These are phyloP conservation scores for Vanacampus margaritifer DNA, from an alignment of 2,113 vertebrate species.

Conservation along the genomic window DNA sequence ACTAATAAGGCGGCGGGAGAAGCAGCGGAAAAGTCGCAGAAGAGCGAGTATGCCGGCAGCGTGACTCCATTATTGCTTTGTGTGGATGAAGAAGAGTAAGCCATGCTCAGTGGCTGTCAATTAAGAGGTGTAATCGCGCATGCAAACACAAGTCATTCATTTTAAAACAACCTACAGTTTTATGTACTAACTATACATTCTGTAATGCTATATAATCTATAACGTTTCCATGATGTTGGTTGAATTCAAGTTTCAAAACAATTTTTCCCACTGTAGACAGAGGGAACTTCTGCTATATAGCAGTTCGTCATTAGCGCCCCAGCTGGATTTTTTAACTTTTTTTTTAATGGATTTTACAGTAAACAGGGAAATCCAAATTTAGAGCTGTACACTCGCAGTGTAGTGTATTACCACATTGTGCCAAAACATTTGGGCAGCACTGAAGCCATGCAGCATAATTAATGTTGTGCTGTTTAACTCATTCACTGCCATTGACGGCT, in stretches of 20 bases:
- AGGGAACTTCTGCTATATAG: too few species aligned
- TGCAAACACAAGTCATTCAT: neutral
- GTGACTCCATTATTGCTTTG: slow-evolving; percentile 26
- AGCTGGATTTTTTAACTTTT: too few species aligned
- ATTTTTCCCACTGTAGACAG: too few species aligned
- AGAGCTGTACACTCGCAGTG: too few species aligned
- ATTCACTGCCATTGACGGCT: too few species aligned
- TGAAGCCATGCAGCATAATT: too few species aligned
- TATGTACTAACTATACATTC: neutral
- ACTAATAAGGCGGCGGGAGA: slow-evolving; percentile 9
- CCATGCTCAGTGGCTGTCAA: slow-evolving; percentile 1
- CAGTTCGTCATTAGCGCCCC: too few species aligned
- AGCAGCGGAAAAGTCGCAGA: slow-evolving; percentile 5
- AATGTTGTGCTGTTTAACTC: too few species aligned
- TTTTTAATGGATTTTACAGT: too few species aligned
- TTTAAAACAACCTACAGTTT: neutral
- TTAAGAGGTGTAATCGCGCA: neutral
- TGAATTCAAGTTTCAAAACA: neutral
- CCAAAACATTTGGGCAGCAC: too few species aligned
- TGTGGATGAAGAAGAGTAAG: slow-evolving; percentile 7
- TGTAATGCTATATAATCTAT: neutral
- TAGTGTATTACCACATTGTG: too few species aligned
- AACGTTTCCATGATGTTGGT: neutral
- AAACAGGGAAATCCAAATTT: too few species aligned
- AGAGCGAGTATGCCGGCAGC: slow-evolving; percentile 6